Base-by-base conservation (phyloP, 2,888 invertebrate species). In the Pyrrhosoma nymphula region DNA sequence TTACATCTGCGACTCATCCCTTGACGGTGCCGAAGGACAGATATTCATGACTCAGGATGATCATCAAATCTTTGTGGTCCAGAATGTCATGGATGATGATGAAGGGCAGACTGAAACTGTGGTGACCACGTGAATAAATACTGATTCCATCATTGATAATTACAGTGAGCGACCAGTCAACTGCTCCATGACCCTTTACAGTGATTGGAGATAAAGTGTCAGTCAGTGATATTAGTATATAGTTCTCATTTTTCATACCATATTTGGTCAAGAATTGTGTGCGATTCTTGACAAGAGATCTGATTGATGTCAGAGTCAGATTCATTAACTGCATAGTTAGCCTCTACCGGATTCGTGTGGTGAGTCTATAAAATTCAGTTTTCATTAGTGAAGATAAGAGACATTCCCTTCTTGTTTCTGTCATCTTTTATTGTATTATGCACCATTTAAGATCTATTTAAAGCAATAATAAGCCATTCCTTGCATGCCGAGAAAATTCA, bases 61-160 rank as follows among this genome's bases (percentile, higher is more conserved):
- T 20, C 93, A 93, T 75, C 93, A 93, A 4, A 93, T 93, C n/a
- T 93, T 75, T 93, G 93, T 93, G 18, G 93, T 93, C 14, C 93
- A 93, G 47, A 93, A 93, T 75, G 93, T 93, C 4, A 75, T 93
- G 93, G 93, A 93, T n/a, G 93, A 93, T 93, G 93, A 93, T 55
- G 93, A 93, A 23, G 93, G 93, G n/a, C 63, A 69, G n/a, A 93
- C 93, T 26, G 93, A 69, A 47, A 69, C 63, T n/a, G 69, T 69
- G 47, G 93, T 93, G 93, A 93, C 93, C 3, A 75, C 93, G 8
- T 93, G 69, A 8, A 35, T 89, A 20, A 89, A 26, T 8, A 56
- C 55, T 55, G 89, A 55, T 82, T 82, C 30, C 82, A 30, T 30
- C 8, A 8, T 30, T 18, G 82, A 82, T 35, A 3, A n/a, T 69